These are phyloP conservation scores for Tetraodon nigroviridis DNA, from an alignment of 2,113 vertebrate species.

Conservation along the genomic window DNA sequence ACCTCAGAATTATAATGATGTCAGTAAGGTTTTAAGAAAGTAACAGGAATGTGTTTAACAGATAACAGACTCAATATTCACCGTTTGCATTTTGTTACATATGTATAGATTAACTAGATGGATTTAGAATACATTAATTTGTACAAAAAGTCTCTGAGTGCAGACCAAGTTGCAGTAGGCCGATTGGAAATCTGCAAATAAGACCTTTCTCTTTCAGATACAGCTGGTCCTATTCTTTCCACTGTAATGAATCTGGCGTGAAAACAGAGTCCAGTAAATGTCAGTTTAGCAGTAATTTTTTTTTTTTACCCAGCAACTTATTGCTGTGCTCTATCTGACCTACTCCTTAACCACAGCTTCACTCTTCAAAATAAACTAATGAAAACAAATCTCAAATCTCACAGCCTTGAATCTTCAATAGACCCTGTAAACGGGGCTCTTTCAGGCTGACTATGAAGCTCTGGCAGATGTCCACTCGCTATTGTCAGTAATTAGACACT, in stretches of 20 bases:
- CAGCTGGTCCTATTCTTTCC: background rate
- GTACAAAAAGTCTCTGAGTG: too few relatives aligned
- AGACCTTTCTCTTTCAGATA: background rate
- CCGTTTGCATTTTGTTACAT: constrained; percentile 13
- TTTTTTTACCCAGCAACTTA: background rate
- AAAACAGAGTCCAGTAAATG: background rate
- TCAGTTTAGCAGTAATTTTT: too few relatives aligned
- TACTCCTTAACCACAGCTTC: background rate
- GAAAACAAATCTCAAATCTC: constrained; percentile 9
- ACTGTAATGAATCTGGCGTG: background rate
- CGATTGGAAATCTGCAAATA: too few relatives aligned
- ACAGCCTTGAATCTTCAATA: constrained; percentile 35
- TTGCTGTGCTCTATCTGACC: background rate
- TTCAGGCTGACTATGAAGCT: constrained; percentile 36
- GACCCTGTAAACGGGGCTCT: constrained; percentile 34
- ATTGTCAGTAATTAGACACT: constrained; percentile 53
- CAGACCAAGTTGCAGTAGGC: constrained; percentile 1
- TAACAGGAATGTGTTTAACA: background rate
- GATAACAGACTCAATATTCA: background rate
- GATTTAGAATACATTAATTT: constrained; percentile 2
- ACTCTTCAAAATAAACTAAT: constrained; percentile 10
- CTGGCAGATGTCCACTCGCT: constrained; percentile 44
- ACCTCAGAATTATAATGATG: background rate
- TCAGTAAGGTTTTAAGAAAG: background rate
- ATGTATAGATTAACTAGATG: constrained; percentile 1